phyloP scores from a whole-genome alignment of 2,797 vertebrate genomes.

The Clarias fuscus region DNA sequence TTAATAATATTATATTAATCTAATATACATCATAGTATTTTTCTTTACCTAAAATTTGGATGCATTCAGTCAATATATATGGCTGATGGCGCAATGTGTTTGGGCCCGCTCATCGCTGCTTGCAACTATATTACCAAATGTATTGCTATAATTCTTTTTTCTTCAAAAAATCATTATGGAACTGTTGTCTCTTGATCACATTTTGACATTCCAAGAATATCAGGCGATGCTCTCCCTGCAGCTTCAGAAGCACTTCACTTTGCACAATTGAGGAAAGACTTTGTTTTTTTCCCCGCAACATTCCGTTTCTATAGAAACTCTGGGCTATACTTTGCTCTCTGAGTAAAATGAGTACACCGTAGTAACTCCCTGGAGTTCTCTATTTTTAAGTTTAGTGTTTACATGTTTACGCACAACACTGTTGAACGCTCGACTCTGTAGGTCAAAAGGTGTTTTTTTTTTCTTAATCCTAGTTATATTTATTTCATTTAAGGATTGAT shows the following conservation, averaged over 20 bases:
- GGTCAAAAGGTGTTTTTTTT: slow-evolving; percentile 8
- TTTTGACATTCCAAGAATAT: not conserved
- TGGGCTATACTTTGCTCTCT: not conserved
- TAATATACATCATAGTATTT: no score
- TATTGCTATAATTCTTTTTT: no score
- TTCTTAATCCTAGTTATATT: not conserved
- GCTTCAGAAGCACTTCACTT: not conserved
- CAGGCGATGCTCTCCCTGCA: not conserved
- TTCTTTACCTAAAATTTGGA: no score
- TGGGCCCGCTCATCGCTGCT: no score
- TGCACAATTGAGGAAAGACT: not conserved
- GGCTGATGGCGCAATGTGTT: no score
- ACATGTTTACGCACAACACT: not conserved
- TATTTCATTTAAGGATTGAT: no score
- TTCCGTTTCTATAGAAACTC: slow-evolving; percentile 24
- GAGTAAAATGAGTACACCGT: not conserved
- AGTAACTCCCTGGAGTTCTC: not conserved
- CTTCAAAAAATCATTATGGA: not conserved
- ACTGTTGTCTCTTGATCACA: not conserved
- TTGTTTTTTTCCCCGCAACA: not conserved
- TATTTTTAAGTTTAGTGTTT: not conserved
- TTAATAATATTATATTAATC: no score
- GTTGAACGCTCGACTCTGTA: not conserved
- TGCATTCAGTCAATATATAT: no score
- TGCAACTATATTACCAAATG: no score